Evolutionary conservation across 2,797 vertebrate genomes (phyloP), one percentile per base, ranked within the genome.

Genomic region (Staurois parvus): DNA sequence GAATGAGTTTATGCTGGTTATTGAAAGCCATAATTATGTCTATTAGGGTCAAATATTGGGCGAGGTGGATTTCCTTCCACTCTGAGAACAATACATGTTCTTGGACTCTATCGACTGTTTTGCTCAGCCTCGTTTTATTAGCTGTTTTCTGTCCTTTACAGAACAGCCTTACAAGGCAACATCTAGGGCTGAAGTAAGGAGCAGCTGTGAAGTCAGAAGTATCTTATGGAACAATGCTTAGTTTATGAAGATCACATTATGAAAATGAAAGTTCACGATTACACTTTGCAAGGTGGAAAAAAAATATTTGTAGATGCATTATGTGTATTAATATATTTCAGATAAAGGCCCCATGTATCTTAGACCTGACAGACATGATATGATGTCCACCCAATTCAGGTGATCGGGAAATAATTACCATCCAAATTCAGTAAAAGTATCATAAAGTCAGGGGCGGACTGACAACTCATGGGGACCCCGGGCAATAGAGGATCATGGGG

Each of bases 1-100:
- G 74, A 84, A 84, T 84, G 74, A 84, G 82, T 84, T 84, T 84
- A 84, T 59, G 26, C 73, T 56, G 64, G 73, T 84, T 84, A 72
- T 79, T 84, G 83, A 64, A 78, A 84, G 67, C 37, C 83, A 64
- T 59, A 45, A 64, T 77, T 45, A 79, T 78, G 67, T 72, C 52
- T 72, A 76, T 70, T 84, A 64, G 56, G 83, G 52, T 15, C 68
- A 79, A 10, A 79, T 84, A 72, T 45, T 32, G 83, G 83, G 83
- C 52, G 68, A 42, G 83, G 67, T 40, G 29, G 40, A 72, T 70
- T 84, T 84, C 83, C 83, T 84, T 84, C 76, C 75, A 84, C 82
- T 77, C 82, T 42, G 68, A 78, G 29, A 72, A 84, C 82, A 84
- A 84, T 83, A 83, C 8, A 17, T 42, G 67, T 76, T 77, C 68